Percentiles rank a stretch among this genome's conserved stretches.
These are phyloP conservation scores for rabbit (Oryctolagus cuniculus) DNA, from an alignment of 2,113 vertebrate genomes.

Conservation along the genomic window mOryCun1.1 NC_091442.1:55650501-55651000, in stretches of 20 bases:
- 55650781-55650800: neutral
- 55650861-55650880: neutral
- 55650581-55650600: neutral
- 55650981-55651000: neutral
- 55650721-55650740: neutral
- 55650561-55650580: neutral
- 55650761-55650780: neutral
- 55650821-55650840: neutral
- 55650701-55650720: neutral
- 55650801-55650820: fast-evolving
- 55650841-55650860: neutral
- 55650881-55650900: neutral
- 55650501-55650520: neutral
- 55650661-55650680: neutral
- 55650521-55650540: neutral
- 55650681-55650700: neutral
- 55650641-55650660: neutral
- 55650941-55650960: neutral
- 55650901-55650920: neutral
- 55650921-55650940: neutral
- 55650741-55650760: neutral
- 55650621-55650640: neutral
- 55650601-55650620: neutral
- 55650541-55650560: neutral
- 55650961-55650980: neutral